Base-by-base conservation (phyloP, 2,888 invertebrate species). In the Mythimna vitellina region DNA sequence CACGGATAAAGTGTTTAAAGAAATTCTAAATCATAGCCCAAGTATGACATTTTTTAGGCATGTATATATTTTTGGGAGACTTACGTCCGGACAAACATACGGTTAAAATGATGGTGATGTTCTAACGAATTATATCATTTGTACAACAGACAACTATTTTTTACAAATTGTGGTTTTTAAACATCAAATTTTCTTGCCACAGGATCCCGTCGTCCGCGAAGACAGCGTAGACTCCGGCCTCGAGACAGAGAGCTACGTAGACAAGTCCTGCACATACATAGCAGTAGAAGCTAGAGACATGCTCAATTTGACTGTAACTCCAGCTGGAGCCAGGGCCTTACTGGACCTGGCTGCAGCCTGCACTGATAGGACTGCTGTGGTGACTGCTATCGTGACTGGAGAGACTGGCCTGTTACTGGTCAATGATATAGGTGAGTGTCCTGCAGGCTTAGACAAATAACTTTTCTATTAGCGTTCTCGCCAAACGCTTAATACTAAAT, bases 251-350 rank as follows among this genome's bases (percentile, higher is more conserved):
- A 89, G 87, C 70, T 85, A 88, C 56, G 75, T 88, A 0, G 96
- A 96, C 63, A 93, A 93, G 14, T 84, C 93, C 61, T 97, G 98
- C 62, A 97, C 97, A 0, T 98, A 98, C 90, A 87, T 98, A 10
- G 94, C 98, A 65, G 87, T 98, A 6, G 97, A 97, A 80, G 97
- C 98, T 0, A 96, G 97, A 65, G 97, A 98, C 78, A 94, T 96
- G 60, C 93, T 98, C 6, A 97, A 97, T 83, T 85, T 98, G 3
- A 98, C 98, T 0, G 88, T 98, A 42, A 98, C 98, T 0, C 97
- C 98, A 4, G 78, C 97, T 93, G 87, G 97, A 94, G 96, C 98
- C 8, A 95, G 97, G 68, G 96, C 97, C 7, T 86, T 97, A 58
- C 94, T 96, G 12, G 90, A 93, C 46, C 85, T 94, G 57, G 82